phyloP scores from a whole-genome alignment of 2,888 invertebrate species.

The Tortrix viridana region DNA sequence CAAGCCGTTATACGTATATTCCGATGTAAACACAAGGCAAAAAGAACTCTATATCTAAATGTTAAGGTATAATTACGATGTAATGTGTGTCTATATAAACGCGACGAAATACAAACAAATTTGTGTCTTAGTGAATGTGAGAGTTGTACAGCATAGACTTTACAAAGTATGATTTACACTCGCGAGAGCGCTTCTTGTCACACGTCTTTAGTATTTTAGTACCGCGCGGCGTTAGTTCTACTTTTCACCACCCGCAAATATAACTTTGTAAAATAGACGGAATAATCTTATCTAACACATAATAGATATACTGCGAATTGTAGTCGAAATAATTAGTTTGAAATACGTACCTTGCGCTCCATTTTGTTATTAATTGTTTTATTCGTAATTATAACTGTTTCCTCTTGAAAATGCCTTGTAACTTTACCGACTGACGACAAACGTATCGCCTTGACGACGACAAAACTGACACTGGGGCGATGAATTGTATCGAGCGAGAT shows the following conservation, averaged over 20 bases:
- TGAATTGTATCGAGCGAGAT: constrained; percentile 31
- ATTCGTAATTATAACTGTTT: background rate
- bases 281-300: constrained; percentile 28
- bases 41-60: accelerated
- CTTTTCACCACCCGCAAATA: constrained; percentile 10
- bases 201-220: background rate
- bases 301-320: constrained; percentile 10
- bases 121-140: constrained; percentile 19
- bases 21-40: background rate
- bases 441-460: constrained; percentile 32
- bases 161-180: constrained; percentile 13
- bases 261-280: constrained; percentile 26
- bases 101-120: constrained; percentile 2
- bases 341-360: constrained; percentile 21
- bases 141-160: constrained; percentile 1
- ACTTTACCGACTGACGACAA: constrained; percentile 28
- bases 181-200: constrained; percentile 7
- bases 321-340: background rate
- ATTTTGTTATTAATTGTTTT: background rate
- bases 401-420: background rate
- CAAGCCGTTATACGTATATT: constrained; percentile 14
- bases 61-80: constrained; percentile 14
- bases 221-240: constrained; percentile 10
- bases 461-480: constrained; percentile 33
- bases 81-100: background rate